A percentile compares a stretch with the other conserved stretches of the same genome.
phyloP scores from a whole-genome alignment of 2,888 invertebrate species.

The Polydesmus complanatus region DNA sequence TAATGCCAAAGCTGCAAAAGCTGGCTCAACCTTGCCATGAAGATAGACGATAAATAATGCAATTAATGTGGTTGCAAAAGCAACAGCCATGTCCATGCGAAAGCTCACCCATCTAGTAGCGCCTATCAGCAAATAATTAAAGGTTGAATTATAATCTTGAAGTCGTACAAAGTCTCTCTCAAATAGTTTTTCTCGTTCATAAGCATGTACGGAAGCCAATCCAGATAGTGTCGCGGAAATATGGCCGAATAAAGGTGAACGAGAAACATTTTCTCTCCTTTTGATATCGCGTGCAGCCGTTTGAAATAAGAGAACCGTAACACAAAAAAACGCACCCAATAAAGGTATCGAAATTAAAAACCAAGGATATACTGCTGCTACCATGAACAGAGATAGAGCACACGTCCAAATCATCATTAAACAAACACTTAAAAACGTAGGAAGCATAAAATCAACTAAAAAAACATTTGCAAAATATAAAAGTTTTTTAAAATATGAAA shows the following conservation, averaged over 20 bases:
- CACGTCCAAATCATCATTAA: constrained; percentile 42
- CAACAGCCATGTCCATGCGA: constrained; percentile 7
- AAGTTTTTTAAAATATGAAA: neutral
- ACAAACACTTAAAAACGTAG: constrained; percentile 42
- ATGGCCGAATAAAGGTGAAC: constrained; percentile 45
- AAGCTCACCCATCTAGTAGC: constrained; percentile 7
- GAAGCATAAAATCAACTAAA: constrained; percentile 43
- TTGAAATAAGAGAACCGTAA: constrained; percentile 35
- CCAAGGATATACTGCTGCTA: constrained; percentile 37
- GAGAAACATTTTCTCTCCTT: constrained; percentile 41
- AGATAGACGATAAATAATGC: constrained; percentile 2
- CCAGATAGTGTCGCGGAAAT: constrained; percentile 44
- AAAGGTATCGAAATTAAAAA: constrained; percentile 38
- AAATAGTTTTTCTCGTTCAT: constrained; percentile 40
- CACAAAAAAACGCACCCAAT: constrained; percentile 34
- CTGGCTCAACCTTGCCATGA: constrained; percentile 5
- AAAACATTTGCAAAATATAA: constrained; percentile 19
- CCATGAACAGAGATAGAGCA: constrained; percentile 36
- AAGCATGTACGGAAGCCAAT: constrained; percentile 44
- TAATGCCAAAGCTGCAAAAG: constrained; percentile 8
- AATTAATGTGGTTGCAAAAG: neutral
- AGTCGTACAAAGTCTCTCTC: constrained; percentile 24
- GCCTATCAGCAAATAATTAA: constrained; percentile 10
- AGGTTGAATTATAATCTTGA: constrained; percentile 10
- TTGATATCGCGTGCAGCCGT: constrained; percentile 39